phyloP scores from a whole-genome alignment of 2,888 invertebrate species.

The Kuschelorhynchus macadamiae region DNA sequence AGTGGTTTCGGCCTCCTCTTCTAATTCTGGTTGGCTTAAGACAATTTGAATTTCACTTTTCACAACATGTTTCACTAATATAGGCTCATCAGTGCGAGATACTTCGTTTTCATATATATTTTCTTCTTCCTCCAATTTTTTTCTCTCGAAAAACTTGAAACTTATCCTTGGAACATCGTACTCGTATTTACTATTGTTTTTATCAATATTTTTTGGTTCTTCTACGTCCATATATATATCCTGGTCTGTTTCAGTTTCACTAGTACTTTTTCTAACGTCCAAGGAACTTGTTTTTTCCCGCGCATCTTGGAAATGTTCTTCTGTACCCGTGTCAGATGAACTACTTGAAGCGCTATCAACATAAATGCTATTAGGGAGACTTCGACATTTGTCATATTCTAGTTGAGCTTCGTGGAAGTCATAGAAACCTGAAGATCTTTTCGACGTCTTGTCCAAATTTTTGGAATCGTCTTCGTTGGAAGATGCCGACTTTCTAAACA shows the following conservation, averaged over 20 bases:
- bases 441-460: conserved; percentile 53
- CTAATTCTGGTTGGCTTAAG: conserved; percentile 52
- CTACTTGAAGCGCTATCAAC: conserved; percentile 50
- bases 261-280: conserved; percentile 21
- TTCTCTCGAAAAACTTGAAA: conserved; percentile 65
- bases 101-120: conserved; percentile 56
- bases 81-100: conserved; percentile 39
- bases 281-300: conserved; percentile 51
- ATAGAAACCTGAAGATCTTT: conserved; percentile 64
- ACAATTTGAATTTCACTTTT: conserved; percentile 63
- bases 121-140: conserved; percentile 41
- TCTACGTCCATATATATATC: conserved; percentile 57
- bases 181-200: conserved; percentile 59
- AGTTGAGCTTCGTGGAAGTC: conserved; percentile 65
- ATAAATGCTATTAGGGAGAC: conserved; percentile 59
- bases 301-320: conserved; percentile 59
- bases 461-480: conserved; percentile 54
- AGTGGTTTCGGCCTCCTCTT: conserved; percentile 7
- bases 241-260: conserved; percentile 52
- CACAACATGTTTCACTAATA: conserved; percentile 37
- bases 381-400: conserved; percentile 59
- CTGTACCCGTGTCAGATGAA: conserved; percentile 31
- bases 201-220: conserved; percentile 53
- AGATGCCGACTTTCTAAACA: conserved; percentile 58
- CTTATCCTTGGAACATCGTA: conserved; percentile 68